phyloP scores from a whole-genome alignment of 2,113 vertebrate genomes.

The Scatophagus argus region DNA sequence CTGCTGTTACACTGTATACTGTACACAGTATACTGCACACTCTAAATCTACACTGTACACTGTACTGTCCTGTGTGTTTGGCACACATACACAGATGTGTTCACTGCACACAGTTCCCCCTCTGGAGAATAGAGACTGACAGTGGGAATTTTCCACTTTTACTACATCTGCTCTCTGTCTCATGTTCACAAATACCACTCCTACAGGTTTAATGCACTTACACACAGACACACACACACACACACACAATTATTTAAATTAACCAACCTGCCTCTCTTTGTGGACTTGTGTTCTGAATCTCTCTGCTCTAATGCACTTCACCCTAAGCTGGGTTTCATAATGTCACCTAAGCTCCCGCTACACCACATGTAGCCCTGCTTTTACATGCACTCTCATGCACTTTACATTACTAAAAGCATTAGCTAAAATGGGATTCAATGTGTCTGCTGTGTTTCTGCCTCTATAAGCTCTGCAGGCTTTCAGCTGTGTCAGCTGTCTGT shows the following conservation, averaged over 20 bases:
- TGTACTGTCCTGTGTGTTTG: not conserved
- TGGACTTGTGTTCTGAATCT: slow-evolving; percentile 37
- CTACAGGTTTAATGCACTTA: too few species aligned
- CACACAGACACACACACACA: slow-evolving; percentile 1
- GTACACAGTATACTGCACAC: too few species aligned
- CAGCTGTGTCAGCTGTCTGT: slow-evolving; percentile 53
- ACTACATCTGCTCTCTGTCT: not conserved
- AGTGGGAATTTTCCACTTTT: slow-evolving; percentile 36
- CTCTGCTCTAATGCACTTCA: slow-evolving; percentile 50
- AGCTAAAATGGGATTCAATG: slow-evolving; percentile 53
- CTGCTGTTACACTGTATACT: too few species aligned
- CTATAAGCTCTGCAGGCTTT: slow-evolving; percentile 60
- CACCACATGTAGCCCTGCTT: slow-evolving; percentile 19
- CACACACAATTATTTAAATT: slow-evolving; percentile 28
- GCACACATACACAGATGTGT: slow-evolving; percentile 6
- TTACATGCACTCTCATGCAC: slow-evolving; percentile 52
- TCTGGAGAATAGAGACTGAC: slow-evolving; percentile 1
- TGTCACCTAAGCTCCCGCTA: slow-evolving; percentile 37
- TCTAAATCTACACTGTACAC: too few species aligned
- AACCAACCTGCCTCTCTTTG: slow-evolving; percentile 31
- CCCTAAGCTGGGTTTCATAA: slow-evolving; percentile 57
- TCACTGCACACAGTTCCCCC: slow-evolving; percentile 17
- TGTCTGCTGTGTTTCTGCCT: slow-evolving; percentile 45
- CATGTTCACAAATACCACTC: too few species aligned
- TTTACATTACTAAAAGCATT: slow-evolving; percentile 68